These are phyloP conservation scores for Baccha elongata DNA, from an alignment of 2,888 invertebrate genomes.

Conservation along the genomic window DNA sequence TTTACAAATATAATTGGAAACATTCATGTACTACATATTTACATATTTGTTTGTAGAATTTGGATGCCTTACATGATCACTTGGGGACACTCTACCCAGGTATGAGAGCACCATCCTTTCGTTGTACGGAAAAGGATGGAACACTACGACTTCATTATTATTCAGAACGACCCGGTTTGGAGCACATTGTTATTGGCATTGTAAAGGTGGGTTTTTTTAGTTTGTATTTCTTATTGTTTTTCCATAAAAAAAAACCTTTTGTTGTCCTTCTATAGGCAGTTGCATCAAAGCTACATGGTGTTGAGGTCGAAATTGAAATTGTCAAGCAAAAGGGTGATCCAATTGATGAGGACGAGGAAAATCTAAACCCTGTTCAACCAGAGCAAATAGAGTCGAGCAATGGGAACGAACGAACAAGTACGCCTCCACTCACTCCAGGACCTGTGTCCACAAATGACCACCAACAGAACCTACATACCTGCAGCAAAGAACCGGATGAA, in stretches of 20 bases:
- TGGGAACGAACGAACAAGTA: constrained; percentile 75
- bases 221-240: background rate
- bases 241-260: background rate
- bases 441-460: constrained; percentile 33
- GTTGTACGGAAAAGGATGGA: constrained; percentile 97
- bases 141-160: constrained; percentile 96
- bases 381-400: constrained; percentile 75
- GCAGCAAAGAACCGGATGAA: constrained; percentile 39
- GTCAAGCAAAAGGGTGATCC: constrained; percentile 92
- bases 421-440: constrained; percentile 26
- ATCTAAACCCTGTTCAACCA: constrained; percentile 51
- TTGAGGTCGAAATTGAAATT: constrained; percentile 95
- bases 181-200: constrained; percentile 98
- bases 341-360: constrained; percentile 79
- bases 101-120: constrained; percentile 97
- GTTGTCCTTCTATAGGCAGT: constrained; percentile 89
- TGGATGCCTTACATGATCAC: constrained; percentile 98
- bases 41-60: constrained; percentile 85
- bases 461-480: constrained; percentile 25
- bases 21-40: background rate
- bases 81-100: constrained; percentile 96
- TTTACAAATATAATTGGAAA: background rate
- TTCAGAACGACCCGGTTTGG: constrained; percentile 95
- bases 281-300: constrained; percentile 95
- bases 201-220: constrained; percentile 88